Evolutionary conservation across 2,113 vertebrate genomes (phyloP), one percentile per base, ranked within the genome.

Genomic region (Capreolus pygargus): DNA sequence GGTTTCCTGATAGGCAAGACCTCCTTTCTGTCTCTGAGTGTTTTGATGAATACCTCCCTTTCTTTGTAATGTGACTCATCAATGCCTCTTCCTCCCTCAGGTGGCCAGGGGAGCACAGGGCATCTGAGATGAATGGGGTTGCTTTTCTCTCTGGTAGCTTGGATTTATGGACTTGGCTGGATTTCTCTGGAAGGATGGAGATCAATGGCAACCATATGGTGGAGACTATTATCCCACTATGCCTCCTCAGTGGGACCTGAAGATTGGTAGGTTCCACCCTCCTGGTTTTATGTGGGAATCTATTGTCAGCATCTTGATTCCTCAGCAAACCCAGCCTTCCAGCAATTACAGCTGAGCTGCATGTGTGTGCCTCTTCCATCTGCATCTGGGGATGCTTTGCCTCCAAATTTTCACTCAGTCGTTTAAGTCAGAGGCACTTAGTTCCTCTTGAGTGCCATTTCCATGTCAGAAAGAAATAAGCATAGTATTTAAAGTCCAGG

Each of bases 391-490:
- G 88, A 95, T 60, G 5, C 23, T 94, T 88, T 93, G 30, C 70
- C 23, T 97, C 81, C 93, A 97, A 97, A 97, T 95, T 96, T 33
- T 91, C 47, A 57, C 60, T 76, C 58, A 94, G 54, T 97, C 14
- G 0, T 97, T 97, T 88, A 97, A 97, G 93, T 96, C 81, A 97
- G 84, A 95, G 61, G 5, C 86, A 91, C 47, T 98, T 98, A 95
- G 83, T 92, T 97, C 76, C 91, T 96, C 93, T 91, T 64, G 93
- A 97, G 91, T 76, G 36, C 67, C 47, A 45, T 97, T 94, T 5
- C 76, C 17, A 60, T 87, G 58, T 91, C 88, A 91, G 78, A 93
- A 39, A 64, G 91, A 97, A 97, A 91, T 67, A 92, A 97, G 85
- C 76, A 36, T 76, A 95, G 50, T 67, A 82, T 25, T 98, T 33